Conservation (phyloP, 2,888 invertebrate species). For the Caenorhabditis sp. region DNA sequence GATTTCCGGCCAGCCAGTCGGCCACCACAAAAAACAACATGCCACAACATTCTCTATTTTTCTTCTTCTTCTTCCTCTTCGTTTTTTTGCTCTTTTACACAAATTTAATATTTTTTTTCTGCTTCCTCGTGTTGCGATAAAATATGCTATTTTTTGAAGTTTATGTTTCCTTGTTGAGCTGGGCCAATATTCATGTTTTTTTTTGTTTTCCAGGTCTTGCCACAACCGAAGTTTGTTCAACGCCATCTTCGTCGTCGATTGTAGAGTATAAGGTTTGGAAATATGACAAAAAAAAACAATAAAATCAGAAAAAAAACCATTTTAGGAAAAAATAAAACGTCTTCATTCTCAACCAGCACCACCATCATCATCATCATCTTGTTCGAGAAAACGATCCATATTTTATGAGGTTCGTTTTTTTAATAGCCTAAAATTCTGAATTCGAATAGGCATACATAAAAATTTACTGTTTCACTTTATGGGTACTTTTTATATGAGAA, state of each 20-base stretch:
- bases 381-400: conserved; percentile 28
- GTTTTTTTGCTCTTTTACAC: conserved; percentile 8
- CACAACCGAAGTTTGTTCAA: background rate
- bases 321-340: conserved; percentile 21
- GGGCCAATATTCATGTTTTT: no score
- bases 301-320: background rate
- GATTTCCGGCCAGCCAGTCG: no score
- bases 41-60: background rate
- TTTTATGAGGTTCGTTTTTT: conserved; percentile 31
- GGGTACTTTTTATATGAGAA: no score
- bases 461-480: no score
- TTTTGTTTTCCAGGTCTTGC: no score
- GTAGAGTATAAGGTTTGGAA: conserved; percentile 16
- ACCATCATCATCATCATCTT: conserved; percentile 3
- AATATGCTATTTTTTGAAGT: no score
- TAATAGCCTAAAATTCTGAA: background rate
- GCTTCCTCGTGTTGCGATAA: conserved; percentile 13
- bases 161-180: no score
- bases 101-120: conserved; percentile 28
- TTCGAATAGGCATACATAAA: no score
- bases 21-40: no score
- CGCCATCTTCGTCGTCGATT: conserved; percentile 13
- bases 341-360: conserved; percentile 13
- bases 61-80: no score
- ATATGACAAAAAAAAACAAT: conserved; percentile 30